Evolutionary conservation across 2,797 vertebrate species (phyloP).

Genomic region (Rhadinocentrus ornatus): DNA sequence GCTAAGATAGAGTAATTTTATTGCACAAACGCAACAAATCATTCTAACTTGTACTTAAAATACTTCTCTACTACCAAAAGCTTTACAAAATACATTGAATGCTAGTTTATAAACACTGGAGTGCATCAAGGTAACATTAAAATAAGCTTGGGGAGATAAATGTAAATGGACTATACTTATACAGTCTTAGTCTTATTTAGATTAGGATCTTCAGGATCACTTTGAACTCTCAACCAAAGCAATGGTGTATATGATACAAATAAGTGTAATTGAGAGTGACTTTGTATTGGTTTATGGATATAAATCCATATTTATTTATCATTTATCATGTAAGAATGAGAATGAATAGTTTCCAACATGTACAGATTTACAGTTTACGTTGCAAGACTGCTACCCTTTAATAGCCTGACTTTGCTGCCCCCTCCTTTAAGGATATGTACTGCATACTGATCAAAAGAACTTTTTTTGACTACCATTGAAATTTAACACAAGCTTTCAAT

Average conservation of each 20-base stretch:
- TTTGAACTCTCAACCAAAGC: constrained; percentile 40
- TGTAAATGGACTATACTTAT: too few species aligned
- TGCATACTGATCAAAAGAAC: constrained; percentile 33
- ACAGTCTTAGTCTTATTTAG: too few species aligned
- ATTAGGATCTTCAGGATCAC: constrained; percentile 20
- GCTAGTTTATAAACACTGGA: constrained; percentile 21
- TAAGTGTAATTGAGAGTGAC: constrained; percentile 23
- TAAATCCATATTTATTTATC: constrained; percentile 63
- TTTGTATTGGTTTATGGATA: constrained; percentile 19
- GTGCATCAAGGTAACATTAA: constrained; percentile 18
- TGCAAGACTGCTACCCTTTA: constrained; percentile 44
- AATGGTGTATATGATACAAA: constrained; percentile 33
- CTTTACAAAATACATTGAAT: constrained; percentile 22
- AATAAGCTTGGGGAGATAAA: constrained; percentile 28
- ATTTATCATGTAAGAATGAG: constrained; percentile 32
- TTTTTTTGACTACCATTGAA: constrained; percentile 45
- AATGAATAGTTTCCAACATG: constrained; percentile 34
- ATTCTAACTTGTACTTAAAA: constrained; percentile 23
- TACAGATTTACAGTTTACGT: constrained; percentile 35
- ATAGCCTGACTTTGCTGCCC: constrained; percentile 64
- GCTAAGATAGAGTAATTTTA: constrained; percentile 37
- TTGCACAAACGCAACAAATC: constrained; percentile 12
- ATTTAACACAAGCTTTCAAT: constrained; percentile 63
- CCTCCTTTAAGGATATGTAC: constrained; percentile 53
- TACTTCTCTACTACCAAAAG: constrained; percentile 13